These are phyloP conservation scores for Cetoscarus ocellatus DNA, from an alignment of 2,797 vertebrate genomes.

Conservation along the genomic window DNA sequence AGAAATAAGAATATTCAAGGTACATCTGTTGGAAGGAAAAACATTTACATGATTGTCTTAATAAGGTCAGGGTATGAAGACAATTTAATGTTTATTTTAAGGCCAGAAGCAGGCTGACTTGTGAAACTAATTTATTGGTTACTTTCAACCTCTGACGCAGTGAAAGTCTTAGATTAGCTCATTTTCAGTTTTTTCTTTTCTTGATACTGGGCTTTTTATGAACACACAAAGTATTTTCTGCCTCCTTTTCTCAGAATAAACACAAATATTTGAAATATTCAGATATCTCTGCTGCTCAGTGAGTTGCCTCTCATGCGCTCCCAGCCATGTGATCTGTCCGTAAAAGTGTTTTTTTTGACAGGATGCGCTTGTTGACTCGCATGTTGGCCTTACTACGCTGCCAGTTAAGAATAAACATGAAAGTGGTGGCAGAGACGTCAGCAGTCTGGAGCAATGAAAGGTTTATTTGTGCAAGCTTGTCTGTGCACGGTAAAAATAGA, in stretches of 20 bases:
- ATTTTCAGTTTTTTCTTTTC: neutral
- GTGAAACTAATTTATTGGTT: constrained; percentile 1
- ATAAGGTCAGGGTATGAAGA: neutral
- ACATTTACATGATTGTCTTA: constrained; percentile 2
- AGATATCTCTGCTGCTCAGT: constrained; percentile 24
- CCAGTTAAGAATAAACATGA: constrained; percentile 73
- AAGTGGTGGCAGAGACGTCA: constrained; percentile 66
- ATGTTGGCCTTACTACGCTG: constrained; percentile 48
- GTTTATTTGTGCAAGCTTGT: constrained; percentile 68
- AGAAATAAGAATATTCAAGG: constrained; percentile 7
- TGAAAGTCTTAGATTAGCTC: neutral
- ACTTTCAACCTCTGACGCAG: constrained; percentile 14
- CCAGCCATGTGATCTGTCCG: constrained; percentile 62
- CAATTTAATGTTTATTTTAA: neutral
- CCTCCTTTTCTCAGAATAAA: constrained; percentile 43
- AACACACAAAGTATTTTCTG: constrained; percentile 4
- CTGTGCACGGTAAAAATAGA: constrained; percentile 70
- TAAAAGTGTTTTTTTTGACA: constrained; percentile 67
- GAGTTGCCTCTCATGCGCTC: constrained; percentile 56
- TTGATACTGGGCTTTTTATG: neutral
- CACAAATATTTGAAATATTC: constrained; percentile 54
- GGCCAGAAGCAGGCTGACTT: neutral
- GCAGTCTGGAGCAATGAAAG: constrained; percentile 71
- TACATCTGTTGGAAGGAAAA: too few species aligned
- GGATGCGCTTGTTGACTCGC: constrained; percentile 56